Evolutionary conservation across 2,113 vertebrate genomes (phyloP), one percentile per base, ranked within the genome.

Genomic region (Cololabis saira): DNA sequence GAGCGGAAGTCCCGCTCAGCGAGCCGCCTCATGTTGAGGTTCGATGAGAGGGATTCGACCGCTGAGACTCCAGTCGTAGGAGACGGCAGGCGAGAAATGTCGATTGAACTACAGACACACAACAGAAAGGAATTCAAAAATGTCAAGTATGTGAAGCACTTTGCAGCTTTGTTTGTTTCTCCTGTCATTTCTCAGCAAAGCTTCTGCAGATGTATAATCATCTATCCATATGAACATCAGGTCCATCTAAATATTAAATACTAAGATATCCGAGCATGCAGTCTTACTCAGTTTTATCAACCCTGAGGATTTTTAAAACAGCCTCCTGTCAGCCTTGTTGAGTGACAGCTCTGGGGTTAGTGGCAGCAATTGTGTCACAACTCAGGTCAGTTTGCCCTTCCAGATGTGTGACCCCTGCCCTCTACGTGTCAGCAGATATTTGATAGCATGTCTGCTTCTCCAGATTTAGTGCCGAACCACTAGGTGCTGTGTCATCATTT

Each of bases 1-100:
- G 90, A 89, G 43, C 92, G 91, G 11, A 85, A 90, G 87, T 94
- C 93, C 13, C 93, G 86, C 8, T 94, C 93, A 0, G 87, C 78
- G 0, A 91, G 92, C 3, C 90, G 91, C 76, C 85, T 89, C 92
- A 93, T 91, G 74, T 91, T 92, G 14, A 92, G 86, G 30, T 93
- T 92, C 3, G 92, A 91, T 1, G 92, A 91, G 43, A 93, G 88
- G 40, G 90, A 90, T 12, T 93, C 92, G 1, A 92, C 90, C 11
- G 91, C 90, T 0, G 95, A 93, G 58, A 96, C 91, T 61, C 95
- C 96, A 52, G 95, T 94, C 19, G 96, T 95, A 0, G 96, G 96
- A 47, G 96, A 98, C 0, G 96, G 96, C 74, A 97, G 91, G 61
- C 96, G 95, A 56, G 96, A 96, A 90, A 97, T 94, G 82, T 97